Base-by-base conservation (phyloP, 2,888 invertebrate species). In the Balanococcus diminutus region DNA sequence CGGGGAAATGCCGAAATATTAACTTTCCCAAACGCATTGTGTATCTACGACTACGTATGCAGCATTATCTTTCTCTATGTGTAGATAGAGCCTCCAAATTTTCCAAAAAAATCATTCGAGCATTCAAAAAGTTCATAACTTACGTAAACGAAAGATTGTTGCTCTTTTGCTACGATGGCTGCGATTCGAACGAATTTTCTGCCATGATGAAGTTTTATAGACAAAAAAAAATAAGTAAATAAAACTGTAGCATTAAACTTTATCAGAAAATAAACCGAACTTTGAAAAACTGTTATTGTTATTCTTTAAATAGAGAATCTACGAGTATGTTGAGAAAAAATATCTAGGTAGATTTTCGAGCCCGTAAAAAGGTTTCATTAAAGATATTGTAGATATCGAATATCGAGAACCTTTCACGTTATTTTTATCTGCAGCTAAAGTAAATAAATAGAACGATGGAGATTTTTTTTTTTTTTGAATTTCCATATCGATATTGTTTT, bases 201-300 rank as follows among this genome's bases (percentile, higher is more conserved):
- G 28, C 67, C 67, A 67, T 28, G 67, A 67, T 31, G 67, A 67
- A 67, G 31, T 67, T 51, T 51, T 51, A 51, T n/a, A 22, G 67
- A 11, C 11, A 14, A 31, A 51, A 67, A 67, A 67, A n/a, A n/a
- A n/a, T n/a, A n/a, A n/a, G n/a, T n/a, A n/a, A n/a, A n/a, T n/a
- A 51, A 51, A 31, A 28, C 28, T 61, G 28, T 67, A 28, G 67
- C 31, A 67, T 67, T 67, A 67, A 67, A 67, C 67, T 67, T 67
- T 67, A 67, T 67, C 67, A 67, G 67, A 67, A 67, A 31, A 67
- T 67, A 67, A 67, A 67, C 28, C 28, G 28, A 67, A 67, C 28
- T 67, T 67, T 67, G 25, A 67, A 67, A 67, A 67, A 67, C 28
- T 28, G n/a, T 67, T 67, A 67, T 67, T 67, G 67, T 67, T 67